These are phyloP conservation scores for Zelleria hepariella DNA, from an alignment of 2,888 invertebrate species.

Conservation along the genomic window DNA sequence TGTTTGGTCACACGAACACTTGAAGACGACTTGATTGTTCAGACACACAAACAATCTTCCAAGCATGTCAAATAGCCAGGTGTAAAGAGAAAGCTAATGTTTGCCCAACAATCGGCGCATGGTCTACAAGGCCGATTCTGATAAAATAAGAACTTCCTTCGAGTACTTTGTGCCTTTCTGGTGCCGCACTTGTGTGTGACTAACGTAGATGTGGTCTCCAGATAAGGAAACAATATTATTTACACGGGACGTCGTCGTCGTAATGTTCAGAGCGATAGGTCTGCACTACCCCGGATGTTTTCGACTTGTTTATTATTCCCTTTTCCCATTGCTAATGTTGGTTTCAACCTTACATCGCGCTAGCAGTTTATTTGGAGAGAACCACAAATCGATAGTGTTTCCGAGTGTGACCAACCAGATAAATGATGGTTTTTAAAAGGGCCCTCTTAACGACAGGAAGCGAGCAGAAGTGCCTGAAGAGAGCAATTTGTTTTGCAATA, in stretches of 20 bases:
- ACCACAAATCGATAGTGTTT: background rate
- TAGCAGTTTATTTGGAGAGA: background rate
- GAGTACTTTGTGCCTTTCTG: slow-evolving; percentile 46
- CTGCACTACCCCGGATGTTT: background rate
- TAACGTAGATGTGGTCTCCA: slow-evolving; percentile 42
- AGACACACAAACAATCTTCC: slow-evolving; percentile 4
- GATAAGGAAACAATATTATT: slow-evolving; percentile 53
- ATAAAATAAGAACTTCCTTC: slow-evolving; percentile 34
- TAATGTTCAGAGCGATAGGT: slow-evolving; percentile 5
- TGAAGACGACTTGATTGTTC: slow-evolving; percentile 1
- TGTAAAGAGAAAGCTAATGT: slow-evolving; percentile 19
- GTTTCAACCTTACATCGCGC: background rate
- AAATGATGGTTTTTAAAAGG: slow-evolving; percentile 20
- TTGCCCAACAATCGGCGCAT: slow-evolving; percentile 25
- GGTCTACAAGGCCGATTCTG: slow-evolving; percentile 37
- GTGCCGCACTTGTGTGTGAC: slow-evolving; percentile 50
- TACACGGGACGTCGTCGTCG: slow-evolving; percentile 28
- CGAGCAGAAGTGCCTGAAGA: slow-evolving; percentile 22
- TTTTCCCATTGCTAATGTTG: background rate
- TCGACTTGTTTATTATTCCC: background rate
- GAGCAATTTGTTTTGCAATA: slow-evolving; percentile 59
- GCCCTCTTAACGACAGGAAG: slow-evolving; percentile 35
- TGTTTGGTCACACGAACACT: background rate
- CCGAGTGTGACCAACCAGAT: slow-evolving; percentile 7
- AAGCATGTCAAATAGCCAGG: slow-evolving; percentile 20